These are phyloP conservation scores for Teleogryllus occipitalis DNA, from an alignment of 1,140 invertebrate species.

Conservation along the genomic window DNA sequence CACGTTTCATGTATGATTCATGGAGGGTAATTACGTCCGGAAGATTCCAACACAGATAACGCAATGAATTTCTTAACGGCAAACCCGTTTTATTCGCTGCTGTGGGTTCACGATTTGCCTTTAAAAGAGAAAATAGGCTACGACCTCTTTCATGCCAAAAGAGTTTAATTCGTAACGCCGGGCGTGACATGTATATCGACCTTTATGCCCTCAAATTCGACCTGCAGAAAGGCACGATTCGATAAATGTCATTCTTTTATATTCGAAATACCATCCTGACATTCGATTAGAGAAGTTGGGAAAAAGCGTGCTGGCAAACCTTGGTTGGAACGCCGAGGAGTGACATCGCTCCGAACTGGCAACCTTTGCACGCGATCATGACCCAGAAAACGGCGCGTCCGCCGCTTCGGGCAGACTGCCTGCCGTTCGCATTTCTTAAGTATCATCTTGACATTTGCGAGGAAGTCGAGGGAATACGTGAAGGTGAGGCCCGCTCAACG, in stretches of 20 bases:
- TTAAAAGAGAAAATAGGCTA: no score
- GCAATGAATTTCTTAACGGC: neutral
- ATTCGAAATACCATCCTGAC: no score
- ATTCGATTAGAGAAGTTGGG: no score
- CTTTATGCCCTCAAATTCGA: no score
- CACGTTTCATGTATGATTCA: neutral
- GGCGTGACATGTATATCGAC: no score
- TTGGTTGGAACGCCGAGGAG: no score
- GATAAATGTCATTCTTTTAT: no score
- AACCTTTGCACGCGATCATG: neutral
- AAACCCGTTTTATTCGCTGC: neutral
- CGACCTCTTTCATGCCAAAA: no score
- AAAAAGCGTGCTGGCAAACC: no score
- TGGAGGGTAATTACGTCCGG: neutral
- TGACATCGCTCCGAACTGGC: neutral
- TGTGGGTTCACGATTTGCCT: neutral
- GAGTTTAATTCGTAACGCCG: no score
- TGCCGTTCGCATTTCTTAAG: neutral
- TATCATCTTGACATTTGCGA: neutral
- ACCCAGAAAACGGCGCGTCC: neutral
- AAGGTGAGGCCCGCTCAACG: neutral
- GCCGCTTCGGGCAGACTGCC: neutral
- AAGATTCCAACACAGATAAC: neutral
- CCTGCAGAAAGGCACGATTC: no score
- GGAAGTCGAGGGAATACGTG: neutral